A percentile compares a stretch with the other conserved stretches of the same genome.
These are phyloP conservation scores for Brachyopa scutellaris DNA, from an alignment of 2,888 invertebrate species.

Conservation along the genomic window DNA sequence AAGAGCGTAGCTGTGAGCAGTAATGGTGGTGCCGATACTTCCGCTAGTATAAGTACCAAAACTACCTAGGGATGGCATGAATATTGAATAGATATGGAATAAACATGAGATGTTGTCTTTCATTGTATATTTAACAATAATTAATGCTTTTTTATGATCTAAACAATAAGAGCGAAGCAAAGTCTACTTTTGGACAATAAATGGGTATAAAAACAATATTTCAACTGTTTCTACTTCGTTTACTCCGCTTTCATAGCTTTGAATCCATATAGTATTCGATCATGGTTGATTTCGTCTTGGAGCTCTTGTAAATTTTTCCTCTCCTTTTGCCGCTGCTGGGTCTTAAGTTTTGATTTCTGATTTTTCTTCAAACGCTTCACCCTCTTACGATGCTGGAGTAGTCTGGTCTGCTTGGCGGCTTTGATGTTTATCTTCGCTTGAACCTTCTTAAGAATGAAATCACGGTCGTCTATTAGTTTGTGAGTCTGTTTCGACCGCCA, in stretches of 20 bases:
- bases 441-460: constrained; percentile 23
- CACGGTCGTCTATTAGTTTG: constrained; percentile 43
- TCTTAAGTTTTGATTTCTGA: not conserved
- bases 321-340: not conserved
- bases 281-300: constrained; percentile 39
- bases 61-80: not conserved
- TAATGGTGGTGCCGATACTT: constrained; percentile 13
- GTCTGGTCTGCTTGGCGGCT: not conserved
- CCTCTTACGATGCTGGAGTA: not conserved
- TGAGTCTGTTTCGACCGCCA: not conserved
- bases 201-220: too few species aligned
- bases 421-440: not conserved
- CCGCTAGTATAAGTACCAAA: constrained; percentile 11
- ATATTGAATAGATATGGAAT: not conserved
- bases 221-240: too few species aligned
- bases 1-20: constrained; percentile 25
- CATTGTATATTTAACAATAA: not conserved
- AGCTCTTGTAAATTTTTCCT: constrained; percentile 25
- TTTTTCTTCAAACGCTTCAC: constrained; percentile 19
- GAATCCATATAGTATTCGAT: constrained; percentile 46
- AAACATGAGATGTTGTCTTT: constrained; percentile 3
- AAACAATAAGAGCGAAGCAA: not conserved
- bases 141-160: constrained; percentile 3
- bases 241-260: not conserved
- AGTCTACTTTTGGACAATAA: too few species aligned